Conservation (phyloP, 2,888 invertebrate genomes). For the Neria commutata region DNA sequence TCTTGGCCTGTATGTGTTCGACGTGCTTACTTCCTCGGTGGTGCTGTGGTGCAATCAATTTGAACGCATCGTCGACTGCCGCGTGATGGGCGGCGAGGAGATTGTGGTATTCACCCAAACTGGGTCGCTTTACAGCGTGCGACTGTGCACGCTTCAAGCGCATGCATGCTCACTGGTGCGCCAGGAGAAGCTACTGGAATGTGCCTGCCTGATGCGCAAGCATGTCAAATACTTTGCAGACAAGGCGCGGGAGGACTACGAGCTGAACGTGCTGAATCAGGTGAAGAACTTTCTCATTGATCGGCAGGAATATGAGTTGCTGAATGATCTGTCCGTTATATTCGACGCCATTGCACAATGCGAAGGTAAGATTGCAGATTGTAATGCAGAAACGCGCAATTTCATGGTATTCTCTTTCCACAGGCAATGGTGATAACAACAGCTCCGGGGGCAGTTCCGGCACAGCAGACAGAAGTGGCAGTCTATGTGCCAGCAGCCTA, state of each 20-base stretch:
- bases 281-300: slow-evolving; percentile 57
- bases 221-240: slow-evolving; percentile 61
- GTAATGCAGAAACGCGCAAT: too few species aligned
- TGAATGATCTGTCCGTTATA: slow-evolving; percentile 61
- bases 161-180: slow-evolving; percentile 53
- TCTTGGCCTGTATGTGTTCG: slow-evolving; percentile 74
- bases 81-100: slow-evolving; percentile 47
- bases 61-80: slow-evolving; percentile 57
- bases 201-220: slow-evolving; percentile 55
- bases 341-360: slow-evolving; percentile 60
- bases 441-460: slow-evolving; percentile 59
- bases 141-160: slow-evolving; percentile 48
- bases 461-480: slow-evolving; percentile 48
- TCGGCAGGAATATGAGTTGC: slow-evolving; percentile 56
- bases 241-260: slow-evolving; percentile 59
- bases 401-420: background rate
- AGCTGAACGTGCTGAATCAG: slow-evolving; percentile 54
- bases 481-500: slow-evolving; percentile 28
- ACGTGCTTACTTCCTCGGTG: slow-evolving; percentile 69
- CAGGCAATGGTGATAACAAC: slow-evolving; percentile 47
- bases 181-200: slow-evolving; percentile 53
- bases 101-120: slow-evolving; percentile 58
- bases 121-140: slow-evolving; percentile 55
- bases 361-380: slow-evolving; percentile 49
- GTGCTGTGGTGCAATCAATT: slow-evolving; percentile 70